Conservation (phyloP, 64 coral and sea anemone genomes). For the Montipora capricornis region DNA sequence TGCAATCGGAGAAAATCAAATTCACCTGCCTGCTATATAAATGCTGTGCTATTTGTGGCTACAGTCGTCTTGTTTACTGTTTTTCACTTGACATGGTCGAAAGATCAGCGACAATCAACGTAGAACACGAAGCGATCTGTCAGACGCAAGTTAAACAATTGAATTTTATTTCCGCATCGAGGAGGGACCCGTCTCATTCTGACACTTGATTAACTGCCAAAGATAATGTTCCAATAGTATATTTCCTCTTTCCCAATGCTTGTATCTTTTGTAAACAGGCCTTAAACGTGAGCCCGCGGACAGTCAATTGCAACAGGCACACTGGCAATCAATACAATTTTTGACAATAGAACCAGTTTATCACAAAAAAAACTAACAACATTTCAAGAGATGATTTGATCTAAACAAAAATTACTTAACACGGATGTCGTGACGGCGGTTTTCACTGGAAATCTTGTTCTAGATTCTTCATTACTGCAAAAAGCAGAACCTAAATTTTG, state of each 20-base stretch:
- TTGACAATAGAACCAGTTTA: no score
- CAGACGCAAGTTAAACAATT: constrained; percentile 6
- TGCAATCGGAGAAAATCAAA: background rate
- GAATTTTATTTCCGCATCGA: background rate
- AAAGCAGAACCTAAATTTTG: no score
- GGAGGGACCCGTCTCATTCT: background rate
- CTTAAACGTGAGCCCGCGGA: no score
- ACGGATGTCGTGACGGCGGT: background rate
- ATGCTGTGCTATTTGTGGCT: background rate
- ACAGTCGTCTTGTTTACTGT: constrained; percentile 14
- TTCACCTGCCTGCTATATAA: background rate
- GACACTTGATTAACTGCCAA: background rate
- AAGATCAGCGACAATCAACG: background rate
- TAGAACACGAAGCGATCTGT: background rate
- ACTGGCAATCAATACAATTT: no score
- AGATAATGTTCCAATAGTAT: background rate
- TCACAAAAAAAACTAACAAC: no score
- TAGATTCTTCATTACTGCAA: background rate
- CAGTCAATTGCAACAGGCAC: no score
- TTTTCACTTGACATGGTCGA: constrained; percentile 3
- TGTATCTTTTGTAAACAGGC: no score
- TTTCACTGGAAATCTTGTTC: background rate
- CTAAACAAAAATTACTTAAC: background rate
- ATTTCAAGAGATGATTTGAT: background rate
- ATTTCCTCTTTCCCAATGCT: no score